phyloP scores from a whole-genome alignment of 2,113 vertebrate species.

The Formicarius rufipectus region DNA sequence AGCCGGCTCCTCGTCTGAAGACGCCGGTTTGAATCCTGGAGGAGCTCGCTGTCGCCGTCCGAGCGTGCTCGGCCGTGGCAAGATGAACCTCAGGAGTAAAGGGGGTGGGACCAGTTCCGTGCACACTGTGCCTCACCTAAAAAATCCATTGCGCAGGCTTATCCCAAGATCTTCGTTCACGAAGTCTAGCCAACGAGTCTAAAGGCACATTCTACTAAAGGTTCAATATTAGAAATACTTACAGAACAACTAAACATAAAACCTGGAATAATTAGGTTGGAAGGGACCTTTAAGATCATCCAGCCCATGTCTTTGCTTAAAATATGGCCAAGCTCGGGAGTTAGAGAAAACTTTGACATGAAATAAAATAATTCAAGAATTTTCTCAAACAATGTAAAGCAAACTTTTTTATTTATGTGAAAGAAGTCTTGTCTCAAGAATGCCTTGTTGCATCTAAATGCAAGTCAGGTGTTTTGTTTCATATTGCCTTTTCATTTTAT shows the following conservation, averaged over 20 bases:
- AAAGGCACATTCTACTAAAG: fast-evolving
- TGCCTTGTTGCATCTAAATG: background rate
- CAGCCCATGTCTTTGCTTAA: background rate
- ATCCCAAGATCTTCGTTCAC: too few relatives aligned
- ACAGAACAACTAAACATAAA: background rate
- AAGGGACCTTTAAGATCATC: background rate
- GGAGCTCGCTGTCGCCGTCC: too few relatives aligned
- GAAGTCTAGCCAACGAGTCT: too few relatives aligned
- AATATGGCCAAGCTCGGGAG: background rate
- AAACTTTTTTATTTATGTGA: background rate
- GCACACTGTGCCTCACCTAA: too few relatives aligned
- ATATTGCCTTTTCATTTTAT: background rate
- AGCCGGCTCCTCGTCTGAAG: too few relatives aligned
- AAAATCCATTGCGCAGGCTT: too few relatives aligned
- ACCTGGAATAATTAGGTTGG: background rate
- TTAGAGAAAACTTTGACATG: background rate
- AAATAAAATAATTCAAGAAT: background rate
- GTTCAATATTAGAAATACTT: background rate
- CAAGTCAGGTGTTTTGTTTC: background rate
- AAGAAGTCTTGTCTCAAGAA: background rate
- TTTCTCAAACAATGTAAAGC: background rate
- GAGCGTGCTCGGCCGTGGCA: too few relatives aligned
- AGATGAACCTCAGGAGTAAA: too few relatives aligned
- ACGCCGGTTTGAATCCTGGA: too few relatives aligned
- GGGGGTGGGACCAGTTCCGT: too few relatives aligned